Conservation (phyloP, 2,888 invertebrate genomes). For the Cheilosia vernalis region DNA sequence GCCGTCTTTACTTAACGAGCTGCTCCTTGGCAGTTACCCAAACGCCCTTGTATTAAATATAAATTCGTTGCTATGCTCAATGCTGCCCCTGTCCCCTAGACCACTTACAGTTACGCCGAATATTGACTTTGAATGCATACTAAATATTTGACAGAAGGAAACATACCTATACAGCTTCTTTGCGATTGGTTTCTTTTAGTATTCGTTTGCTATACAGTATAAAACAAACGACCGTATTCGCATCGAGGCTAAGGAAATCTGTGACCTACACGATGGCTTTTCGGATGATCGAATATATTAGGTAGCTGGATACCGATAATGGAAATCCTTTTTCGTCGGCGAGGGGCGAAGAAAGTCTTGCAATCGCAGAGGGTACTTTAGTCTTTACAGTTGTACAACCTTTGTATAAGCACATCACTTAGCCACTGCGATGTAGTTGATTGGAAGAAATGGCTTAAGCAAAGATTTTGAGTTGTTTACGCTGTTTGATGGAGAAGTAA, state of each 20-base stretch:
- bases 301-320: conserved; percentile 62
- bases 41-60: conserved; percentile 39
- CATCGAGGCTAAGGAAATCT: conserved; percentile 38
- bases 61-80: conserved; percentile 26
- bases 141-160: conserved; percentile 25
- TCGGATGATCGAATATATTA: conserved; percentile 70
- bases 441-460: conserved; percentile 62
- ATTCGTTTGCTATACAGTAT: conserved; percentile 22
- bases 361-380: conserved; percentile 21
- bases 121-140: conserved; percentile 56
- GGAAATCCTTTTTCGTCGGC: conserved; percentile 48
- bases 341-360: neutral
- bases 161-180: conserved; percentile 16
- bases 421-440: conserved; percentile 61
- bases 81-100: neutral
- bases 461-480: conserved; percentile 61
- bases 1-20: conserved; percentile 48
- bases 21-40: conserved; percentile 41
- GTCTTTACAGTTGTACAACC: conserved; percentile 23
- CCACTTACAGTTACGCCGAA: conserved; percentile 13
- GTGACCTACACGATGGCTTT: conserved; percentile 70
- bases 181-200: neutral
- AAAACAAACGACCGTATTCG: conserved; percentile 35
- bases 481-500: conserved; percentile 53
- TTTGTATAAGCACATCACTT: conserved; percentile 52